A percentile compares a stretch with the other conserved stretches of the same genome.
phyloP scores from a whole-genome alignment of 30 jellyfish, hydroid and myxozoan genomes.

The Chironex yamaguchii region DNA sequence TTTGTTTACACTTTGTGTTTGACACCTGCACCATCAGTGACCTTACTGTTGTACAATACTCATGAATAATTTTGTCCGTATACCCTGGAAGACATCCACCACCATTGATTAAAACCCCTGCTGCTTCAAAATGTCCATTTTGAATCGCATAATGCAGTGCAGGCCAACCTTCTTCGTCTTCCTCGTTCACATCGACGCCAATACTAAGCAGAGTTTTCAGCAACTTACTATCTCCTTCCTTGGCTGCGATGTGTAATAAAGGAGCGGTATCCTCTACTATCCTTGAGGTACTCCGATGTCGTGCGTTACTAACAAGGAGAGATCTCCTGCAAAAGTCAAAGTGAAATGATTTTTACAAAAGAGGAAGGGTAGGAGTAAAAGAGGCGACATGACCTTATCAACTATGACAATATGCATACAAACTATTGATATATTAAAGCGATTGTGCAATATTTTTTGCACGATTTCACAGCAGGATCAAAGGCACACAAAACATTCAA shows the following conservation, averaged over 20 bases:
- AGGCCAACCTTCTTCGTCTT: conserved; percentile 95
- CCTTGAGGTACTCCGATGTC: no score
- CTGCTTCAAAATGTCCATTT: conserved; percentile 86
- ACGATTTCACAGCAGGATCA: no score
- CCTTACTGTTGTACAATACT: conserved; percentile 80
- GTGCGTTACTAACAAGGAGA: no score
- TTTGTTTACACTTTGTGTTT: background rate
- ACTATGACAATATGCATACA: no score
- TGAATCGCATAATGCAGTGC: conserved; percentile 94
- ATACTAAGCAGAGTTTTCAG: conserved; percentile 71
- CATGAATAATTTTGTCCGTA: conserved; percentile 70
- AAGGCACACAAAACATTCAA: no score
- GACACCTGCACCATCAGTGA: background rate
- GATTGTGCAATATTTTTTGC: no score
- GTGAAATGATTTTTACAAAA: no score
- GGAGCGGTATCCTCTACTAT: no score
- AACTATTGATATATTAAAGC: no score
- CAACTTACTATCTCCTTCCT: conserved; percentile 83
- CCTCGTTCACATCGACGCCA: conserved; percentile 93
- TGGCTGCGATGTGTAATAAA: conserved; percentile 90
- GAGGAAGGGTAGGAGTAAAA: no score
- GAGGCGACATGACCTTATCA: no score
- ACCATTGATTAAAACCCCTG: conserved; percentile 68
- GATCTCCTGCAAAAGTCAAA: no score
- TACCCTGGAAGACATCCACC: conserved; percentile 81